phyloP scores from a whole-genome alignment of 2,888 invertebrate species.

The Odontocolon sp. region DNA sequence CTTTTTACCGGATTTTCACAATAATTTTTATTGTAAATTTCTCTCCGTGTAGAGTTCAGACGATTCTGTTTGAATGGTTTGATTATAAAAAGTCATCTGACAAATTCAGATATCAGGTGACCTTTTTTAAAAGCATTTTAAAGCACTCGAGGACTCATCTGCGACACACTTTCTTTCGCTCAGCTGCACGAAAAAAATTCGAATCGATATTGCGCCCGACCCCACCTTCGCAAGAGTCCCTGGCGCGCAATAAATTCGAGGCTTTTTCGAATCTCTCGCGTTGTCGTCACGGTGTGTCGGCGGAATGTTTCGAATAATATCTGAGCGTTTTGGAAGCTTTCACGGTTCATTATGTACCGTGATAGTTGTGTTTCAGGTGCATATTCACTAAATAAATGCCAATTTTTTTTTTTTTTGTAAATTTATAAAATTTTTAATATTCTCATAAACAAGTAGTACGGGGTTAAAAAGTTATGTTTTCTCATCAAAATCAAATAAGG shows the following conservation, averaged over 20 bases:
- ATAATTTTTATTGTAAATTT: too few species aligned
- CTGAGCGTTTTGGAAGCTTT: neutral
- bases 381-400: neutral
- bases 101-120: too few species aligned
- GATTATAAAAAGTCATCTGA: too few species aligned
- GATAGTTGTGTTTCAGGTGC: neutral
- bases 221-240: neutral
- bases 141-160: constrained; percentile 15
- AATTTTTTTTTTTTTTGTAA: neutral
- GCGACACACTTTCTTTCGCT: constrained; percentile 11
- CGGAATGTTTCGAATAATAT: constrained; percentile 23
- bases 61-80: too few species aligned
- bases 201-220: constrained; percentile 41
- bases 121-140: too few species aligned
- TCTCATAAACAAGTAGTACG: neutral
- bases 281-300: constrained; percentile 33
- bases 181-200: constrained; percentile 28
- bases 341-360: neutral
- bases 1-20: too few species aligned
- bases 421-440: neutral
- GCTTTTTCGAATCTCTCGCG: constrained; percentile 31
- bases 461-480: neutral
- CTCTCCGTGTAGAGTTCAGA: too few species aligned
- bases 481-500: neutral
- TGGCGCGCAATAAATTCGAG: constrained; percentile 44